Evolutionary conservation across 1,140 invertebrate species (phyloP).

Genomic region (Aphelinus certus): DNA sequence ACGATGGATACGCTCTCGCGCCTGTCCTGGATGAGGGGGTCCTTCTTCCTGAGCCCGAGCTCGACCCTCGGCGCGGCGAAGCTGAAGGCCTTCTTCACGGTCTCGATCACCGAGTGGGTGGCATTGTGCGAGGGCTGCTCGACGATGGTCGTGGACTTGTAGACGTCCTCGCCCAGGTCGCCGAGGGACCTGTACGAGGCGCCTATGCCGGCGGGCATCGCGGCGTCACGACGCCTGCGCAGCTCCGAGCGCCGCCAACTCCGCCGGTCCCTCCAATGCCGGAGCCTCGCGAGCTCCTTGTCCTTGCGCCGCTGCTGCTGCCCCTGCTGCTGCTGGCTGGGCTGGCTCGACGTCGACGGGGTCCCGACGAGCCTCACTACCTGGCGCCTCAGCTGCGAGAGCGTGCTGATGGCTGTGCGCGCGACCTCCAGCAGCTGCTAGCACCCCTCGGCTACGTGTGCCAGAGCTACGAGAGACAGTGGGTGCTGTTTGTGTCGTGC

Average conservation of each 20-base stretch:
- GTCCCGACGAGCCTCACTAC: not conserved
- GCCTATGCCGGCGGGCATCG: constrained; percentile 68
- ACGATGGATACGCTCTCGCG: constrained; percentile 65
- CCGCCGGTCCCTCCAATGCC: constrained; percentile 22
- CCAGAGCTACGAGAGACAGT: constrained; percentile 33
- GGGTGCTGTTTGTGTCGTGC: constrained; percentile 31
- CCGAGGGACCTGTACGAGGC: constrained; percentile 73
- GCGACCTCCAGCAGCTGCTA: too few relatives aligned
- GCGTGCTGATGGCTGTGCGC: not conserved
- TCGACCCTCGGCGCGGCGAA: constrained; percentile 65
- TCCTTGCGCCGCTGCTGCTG: not conserved
- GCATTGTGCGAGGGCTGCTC: constrained; percentile 65
- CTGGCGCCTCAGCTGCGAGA: not conserved
- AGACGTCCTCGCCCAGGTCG: constrained; percentile 70
- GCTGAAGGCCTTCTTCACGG: constrained; percentile 72
- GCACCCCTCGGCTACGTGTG: not conserved
- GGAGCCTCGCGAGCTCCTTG: not conserved
- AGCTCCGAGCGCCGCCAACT: constrained; percentile 36
- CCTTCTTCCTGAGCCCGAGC: constrained; percentile 61
- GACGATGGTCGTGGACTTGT: constrained; percentile 72
- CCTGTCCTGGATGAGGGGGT: constrained; percentile 66
- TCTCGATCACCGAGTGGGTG: constrained; percentile 68
- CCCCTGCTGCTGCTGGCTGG: not conserved
- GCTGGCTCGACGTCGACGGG: not conserved
- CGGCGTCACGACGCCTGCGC: constrained; percentile 19